Evolutionary conservation across 2,888 invertebrate species (phyloP), one percentile per base, ranked within the genome.

Genomic region (Ophion ventricosus): DNA sequence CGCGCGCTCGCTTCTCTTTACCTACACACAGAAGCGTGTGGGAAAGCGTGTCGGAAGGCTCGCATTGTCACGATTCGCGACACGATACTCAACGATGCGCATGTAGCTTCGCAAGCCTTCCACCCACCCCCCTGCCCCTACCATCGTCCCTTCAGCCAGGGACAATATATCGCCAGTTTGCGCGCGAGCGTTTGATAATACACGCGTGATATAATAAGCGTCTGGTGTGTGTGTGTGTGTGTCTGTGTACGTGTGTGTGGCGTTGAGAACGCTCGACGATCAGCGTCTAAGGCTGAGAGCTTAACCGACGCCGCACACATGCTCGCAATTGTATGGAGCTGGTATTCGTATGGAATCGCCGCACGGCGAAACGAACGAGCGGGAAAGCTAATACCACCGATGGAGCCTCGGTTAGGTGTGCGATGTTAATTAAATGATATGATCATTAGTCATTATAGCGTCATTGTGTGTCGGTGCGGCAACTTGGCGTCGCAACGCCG

Each of bases 361-460:
- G 49, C 17, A 17, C 76, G 40, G 69, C 11, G n/a, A 63, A 73
- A 56, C 26, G 85, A 57, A 79, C 64, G 80, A 80, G 83, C 76
- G 64, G 61, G 49, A 72, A 77, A 82, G 77, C 82, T 61, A 79
- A 75, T 69, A 85, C 90, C 90, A 88, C 87, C 89, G 87, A 87
- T 90, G 82, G 88, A 87, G 87, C 89, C 90, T 90, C 90, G 90
- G 91, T 92, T 92, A 91, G 91, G 91, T 91, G 91, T 91, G 91
- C 90, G 92, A 92, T 92, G 93, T 93, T 93, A 93, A 93, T 93
- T 92, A 92, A 93, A 93, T 92, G 92, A 93, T 93, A 93, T 90
- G 90, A 93, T 93, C 93, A 93, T 93, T 93, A 92, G 92, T 93
- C 92, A 92, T 93, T 92, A 91, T 91, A 90, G 90, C 91, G 90